phyloP scores from a whole-genome alignment of 1,140 invertebrate genomes.

The Pissodes strobi region DNA sequence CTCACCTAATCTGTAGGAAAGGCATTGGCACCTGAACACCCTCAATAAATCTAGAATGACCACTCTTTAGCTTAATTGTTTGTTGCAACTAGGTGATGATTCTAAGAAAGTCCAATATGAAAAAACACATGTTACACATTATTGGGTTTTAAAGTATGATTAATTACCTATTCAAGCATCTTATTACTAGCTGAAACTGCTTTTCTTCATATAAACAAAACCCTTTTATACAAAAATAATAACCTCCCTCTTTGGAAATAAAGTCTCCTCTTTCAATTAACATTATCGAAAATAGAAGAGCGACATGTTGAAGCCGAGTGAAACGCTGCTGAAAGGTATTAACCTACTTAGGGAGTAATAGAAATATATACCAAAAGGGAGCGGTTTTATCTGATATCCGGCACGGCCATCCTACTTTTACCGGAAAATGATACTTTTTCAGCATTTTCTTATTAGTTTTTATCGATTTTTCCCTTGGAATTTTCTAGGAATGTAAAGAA shows the following conservation, averaged over 20 bases:
- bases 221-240: too few species aligned
- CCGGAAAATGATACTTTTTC: slow-evolving; percentile 17
- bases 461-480: slow-evolving; percentile 1
- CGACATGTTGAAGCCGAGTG: background rate
- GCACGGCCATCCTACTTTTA: slow-evolving; percentile 13
- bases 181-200: too few species aligned
- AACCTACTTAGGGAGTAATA: slow-evolving; percentile 6
- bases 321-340: slow-evolving; percentile 3
- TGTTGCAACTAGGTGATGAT: too few species aligned
- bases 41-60: too few species aligned
- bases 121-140: too few species aligned
- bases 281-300: background rate
- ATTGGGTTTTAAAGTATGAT: too few species aligned
- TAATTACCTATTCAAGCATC: too few species aligned
- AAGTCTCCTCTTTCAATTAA: background rate
- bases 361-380: slow-evolving; percentile 2
- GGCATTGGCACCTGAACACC: too few species aligned
- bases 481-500: background rate
- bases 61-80: too few species aligned
- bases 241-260: background rate
- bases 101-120: too few species aligned
- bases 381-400: slow-evolving; percentile 13
- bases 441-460: slow-evolving; percentile 11
- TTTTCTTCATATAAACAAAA: too few species aligned
- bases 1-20: too few species aligned